phyloP scores from a whole-genome alignment of 2,113 vertebrate species.

The Peromyscus californicus region DNA sequence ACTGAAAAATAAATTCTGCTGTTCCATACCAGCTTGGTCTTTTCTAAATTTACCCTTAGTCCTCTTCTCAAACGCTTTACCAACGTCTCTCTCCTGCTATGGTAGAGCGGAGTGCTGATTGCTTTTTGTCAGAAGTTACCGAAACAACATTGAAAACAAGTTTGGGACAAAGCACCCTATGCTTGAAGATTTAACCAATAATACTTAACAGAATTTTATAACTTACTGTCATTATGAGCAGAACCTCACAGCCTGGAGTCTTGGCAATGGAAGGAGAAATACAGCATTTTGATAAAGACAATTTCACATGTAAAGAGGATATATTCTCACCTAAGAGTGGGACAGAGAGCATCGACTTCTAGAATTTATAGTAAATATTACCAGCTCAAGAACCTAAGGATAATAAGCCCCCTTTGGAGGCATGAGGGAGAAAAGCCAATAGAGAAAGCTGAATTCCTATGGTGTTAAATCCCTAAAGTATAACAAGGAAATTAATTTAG shows the following conservation, averaged over 20 bases:
- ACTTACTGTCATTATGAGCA: conserved; percentile 22
- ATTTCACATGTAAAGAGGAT: background rate
- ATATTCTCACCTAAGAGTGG: background rate
- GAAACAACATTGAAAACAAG: background rate
- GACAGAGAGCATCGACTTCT: background rate
- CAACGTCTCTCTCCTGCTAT: background rate
- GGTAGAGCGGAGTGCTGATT: rapidly evolving
- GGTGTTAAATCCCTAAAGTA: conserved; percentile 44
- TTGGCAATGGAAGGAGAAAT: background rate
- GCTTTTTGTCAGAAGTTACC: background rate
- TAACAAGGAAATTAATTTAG: background rate
- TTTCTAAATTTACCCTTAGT: background rate
- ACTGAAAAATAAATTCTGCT: background rate
- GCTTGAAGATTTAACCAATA: background rate
- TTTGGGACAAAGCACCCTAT: background rate
- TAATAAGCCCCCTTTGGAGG: background rate
- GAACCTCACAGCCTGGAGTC: background rate
- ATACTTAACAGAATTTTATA: background rate
- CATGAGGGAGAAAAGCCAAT: background rate
- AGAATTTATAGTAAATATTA: background rate
- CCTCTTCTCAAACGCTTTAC: background rate
- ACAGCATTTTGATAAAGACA: background rate
- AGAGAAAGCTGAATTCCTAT: conserved; percentile 39
- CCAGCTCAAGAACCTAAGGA: background rate
- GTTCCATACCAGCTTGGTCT: background rate